A percentile compares a stretch with the other conserved stretches of the same genome.
Evolutionary conservation across 2,113 vertebrate genomes (phyloP).

Genomic region (Coracopsis vasa): DNA sequence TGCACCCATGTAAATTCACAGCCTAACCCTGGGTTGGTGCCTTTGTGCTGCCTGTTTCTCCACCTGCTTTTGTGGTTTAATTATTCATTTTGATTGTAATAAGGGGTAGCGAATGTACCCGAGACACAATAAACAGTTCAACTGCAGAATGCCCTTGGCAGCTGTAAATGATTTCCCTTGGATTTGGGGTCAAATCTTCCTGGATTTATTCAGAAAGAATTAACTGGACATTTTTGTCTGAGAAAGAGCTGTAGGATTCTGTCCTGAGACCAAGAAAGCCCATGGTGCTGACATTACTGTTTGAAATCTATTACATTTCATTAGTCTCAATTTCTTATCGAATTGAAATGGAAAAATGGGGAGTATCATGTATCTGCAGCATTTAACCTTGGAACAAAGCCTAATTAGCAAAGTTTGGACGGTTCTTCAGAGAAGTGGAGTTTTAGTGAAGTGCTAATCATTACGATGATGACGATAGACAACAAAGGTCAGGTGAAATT

Average conservation of each 20-base stretch:
- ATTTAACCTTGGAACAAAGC: neutral
- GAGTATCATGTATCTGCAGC: neutral
- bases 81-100: neutral
- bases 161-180: slow-evolving; percentile 10
- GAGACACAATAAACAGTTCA: neutral
- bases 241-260: neutral
- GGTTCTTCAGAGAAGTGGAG: neutral
- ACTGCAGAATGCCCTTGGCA: neutral
- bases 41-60: neutral
- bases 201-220: neutral
- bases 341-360: neutral
- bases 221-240: neutral
- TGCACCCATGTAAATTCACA: neutral
- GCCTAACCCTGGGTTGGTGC: neutral
- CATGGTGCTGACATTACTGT: neutral
- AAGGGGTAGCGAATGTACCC: neutral
- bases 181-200: neutral
- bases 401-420: neutral
- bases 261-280: neutral
- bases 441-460: neutral
- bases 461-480: neutral
- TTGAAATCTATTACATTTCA: neutral
- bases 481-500: neutral
- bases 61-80: neutral
- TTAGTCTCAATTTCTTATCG: neutral